Conservation (phyloP, 2,113 vertebrate species). For the Euleptes europaea region DNA sequence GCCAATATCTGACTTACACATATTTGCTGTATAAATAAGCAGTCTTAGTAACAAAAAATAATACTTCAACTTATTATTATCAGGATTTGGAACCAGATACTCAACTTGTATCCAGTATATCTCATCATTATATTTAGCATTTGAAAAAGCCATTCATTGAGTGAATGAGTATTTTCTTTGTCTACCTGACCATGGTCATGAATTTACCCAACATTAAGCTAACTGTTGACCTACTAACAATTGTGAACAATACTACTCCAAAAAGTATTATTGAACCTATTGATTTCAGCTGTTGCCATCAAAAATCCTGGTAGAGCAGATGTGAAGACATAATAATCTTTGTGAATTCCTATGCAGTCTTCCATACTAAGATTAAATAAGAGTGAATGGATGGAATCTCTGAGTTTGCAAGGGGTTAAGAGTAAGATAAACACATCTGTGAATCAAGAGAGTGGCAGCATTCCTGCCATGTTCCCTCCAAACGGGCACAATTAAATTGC, state of each 20-base stretch:
- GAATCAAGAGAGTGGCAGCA: neutral
- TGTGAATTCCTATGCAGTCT: too few species aligned
- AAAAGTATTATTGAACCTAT: neutral
- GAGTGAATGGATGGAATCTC: too few species aligned
- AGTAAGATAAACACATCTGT: neutral
- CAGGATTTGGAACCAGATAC: neutral
- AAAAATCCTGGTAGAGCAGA: too few species aligned
- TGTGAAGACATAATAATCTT: too few species aligned
- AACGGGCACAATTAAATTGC: neutral
- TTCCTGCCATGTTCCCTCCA: neutral
- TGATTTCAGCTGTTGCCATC: neutral
- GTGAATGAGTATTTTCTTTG: too few species aligned
- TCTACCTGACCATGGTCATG: too few species aligned
- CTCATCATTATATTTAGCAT: neutral
- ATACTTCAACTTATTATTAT: neutral
- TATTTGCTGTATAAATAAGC: neutral
- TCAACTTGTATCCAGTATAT: neutral
- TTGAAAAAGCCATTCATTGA: neutral
- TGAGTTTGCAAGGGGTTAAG: too few species aligned
- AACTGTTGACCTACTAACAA: neutral
- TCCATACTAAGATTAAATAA: too few species aligned
- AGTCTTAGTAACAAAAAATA: neutral
- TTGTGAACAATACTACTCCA: neutral
- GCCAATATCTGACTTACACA: too few species aligned
- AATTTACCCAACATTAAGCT: too few species aligned